Base-by-base conservation (phyloP, 2,888 invertebrate species). In the Sminthurinus aureus region DNA sequence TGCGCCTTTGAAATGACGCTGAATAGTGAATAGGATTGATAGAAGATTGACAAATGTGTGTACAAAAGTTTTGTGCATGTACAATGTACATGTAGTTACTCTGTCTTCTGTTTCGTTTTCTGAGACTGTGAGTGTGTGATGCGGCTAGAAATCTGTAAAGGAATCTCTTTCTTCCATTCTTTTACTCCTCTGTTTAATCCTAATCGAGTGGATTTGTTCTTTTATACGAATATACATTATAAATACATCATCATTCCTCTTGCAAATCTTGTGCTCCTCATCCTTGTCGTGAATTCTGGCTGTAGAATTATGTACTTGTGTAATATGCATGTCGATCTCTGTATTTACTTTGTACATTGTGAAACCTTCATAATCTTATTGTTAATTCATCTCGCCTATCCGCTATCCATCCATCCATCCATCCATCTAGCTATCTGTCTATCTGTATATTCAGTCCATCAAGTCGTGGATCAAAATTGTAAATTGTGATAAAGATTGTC, bases 1-100 rank as follows among this genome's bases (percentile, higher is more conserved):
- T 26, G 15, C 71, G 20, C 71, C 26, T 71, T 71, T 71, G 15
- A 26, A 24, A 71, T 22, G 71, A 69, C 3, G 58, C 58, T 58
- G 58, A 58, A 52, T 52, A 52, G 18, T 71, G 71, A 71, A 71
- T 26, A 24, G 71, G 24, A 71, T 71, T 71, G 71, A 71, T 71
- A 24, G 71, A 24, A 71, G 71, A 71, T 71, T 71, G 71, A 71
- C 71, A 71, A 71, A 71, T 71, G 71, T 71, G 71, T 71, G 38
- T 38, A 38, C 38, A 38, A 38, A 38, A 6, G 38, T 38, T 6
- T 20, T 71, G 24, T 71, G n/a, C n/a, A n/a, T n/a, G n/a, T n/a
- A n/a, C n/a, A n/a, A n/a, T n/a, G n/a, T n/a, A n/a, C 58, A 15
- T 13, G 13, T 18, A 15, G 58, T 58, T 18, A 15, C 4, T 58